Evolutionary conservation across 2,888 invertebrate species (phyloP).

Genomic region (Clostera curtula): DNA sequence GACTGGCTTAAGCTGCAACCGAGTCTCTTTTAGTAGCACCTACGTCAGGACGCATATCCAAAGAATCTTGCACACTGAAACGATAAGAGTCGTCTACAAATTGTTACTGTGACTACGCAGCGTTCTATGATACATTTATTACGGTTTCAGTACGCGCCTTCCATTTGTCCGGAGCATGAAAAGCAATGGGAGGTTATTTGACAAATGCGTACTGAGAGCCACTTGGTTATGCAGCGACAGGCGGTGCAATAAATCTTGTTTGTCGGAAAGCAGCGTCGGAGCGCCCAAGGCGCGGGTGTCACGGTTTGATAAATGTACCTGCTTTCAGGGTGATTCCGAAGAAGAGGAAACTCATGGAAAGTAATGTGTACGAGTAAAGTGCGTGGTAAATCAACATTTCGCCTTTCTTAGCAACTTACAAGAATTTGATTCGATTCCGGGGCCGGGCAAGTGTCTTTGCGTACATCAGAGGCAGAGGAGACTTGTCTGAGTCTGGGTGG

Average conservation of each 20-base stretch:
- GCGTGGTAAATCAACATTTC: no score
- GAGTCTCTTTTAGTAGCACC: no score
- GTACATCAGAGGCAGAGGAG: no score
- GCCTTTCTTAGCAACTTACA: no score
- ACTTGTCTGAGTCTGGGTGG: no score
- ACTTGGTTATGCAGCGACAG: conserved; percentile 31
- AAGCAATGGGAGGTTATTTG: conserved; percentile 31
- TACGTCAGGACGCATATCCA: no score
- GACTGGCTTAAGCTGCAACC: no score
- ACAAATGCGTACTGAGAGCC: conserved; percentile 27
- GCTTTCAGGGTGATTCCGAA: conserved; percentile 16
- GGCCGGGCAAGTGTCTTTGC: no score
- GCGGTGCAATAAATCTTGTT: conserved; percentile 39
- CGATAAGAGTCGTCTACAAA: no score
- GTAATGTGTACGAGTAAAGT: conserved; percentile 39
- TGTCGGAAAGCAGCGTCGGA: conserved; percentile 31
- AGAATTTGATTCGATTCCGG: no score
- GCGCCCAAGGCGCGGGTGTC: conserved; percentile 30
- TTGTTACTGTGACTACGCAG: no score
- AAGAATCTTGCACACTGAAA: no score
- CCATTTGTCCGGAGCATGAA: conserved; percentile 17
- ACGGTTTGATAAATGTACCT: conserved; percentile 40
- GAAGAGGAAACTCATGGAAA: conserved; percentile 34
- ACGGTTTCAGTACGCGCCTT: conserved; percentile 7
- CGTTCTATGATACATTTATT: conserved; percentile 20